Conservation (phyloP, 2,113 vertebrate species). For the Anhinga anhinga region DNA sequence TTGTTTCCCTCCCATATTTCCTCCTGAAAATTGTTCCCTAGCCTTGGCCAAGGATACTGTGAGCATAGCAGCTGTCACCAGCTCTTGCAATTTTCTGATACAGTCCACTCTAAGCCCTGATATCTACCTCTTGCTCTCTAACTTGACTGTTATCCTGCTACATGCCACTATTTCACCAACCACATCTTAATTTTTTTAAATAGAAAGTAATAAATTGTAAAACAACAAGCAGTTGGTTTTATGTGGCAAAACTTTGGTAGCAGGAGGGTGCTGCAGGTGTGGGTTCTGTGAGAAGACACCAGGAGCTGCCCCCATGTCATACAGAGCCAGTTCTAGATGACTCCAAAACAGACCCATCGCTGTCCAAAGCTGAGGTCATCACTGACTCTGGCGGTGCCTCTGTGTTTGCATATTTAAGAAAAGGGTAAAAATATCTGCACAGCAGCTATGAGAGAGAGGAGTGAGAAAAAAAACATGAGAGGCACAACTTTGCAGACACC, state of each 20-base stretch:
- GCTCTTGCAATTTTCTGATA: not conserved
- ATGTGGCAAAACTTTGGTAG: not conserved
- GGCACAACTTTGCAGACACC: not conserved
- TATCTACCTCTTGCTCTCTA: not conserved
- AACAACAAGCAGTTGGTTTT: not conserved
- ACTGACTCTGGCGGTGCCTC: not conserved
- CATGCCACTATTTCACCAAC: not conserved
- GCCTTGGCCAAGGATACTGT: not conserved
- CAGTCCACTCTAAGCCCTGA: not conserved
- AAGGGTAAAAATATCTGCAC: not conserved
- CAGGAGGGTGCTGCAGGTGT: not conserved
- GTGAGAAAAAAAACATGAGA: not conserved
- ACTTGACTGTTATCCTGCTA: not conserved
- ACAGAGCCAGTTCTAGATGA: not conserved
- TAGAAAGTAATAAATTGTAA: not conserved
- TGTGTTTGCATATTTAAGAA: not conserved
- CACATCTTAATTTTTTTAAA: not conserved
- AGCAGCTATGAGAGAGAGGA: not conserved
- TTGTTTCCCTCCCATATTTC: not conserved
- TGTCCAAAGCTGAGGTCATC: not conserved
- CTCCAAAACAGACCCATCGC: not conserved
- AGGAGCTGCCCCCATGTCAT: not conserved
- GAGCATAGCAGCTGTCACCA: not conserved
- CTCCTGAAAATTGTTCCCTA: not conserved
- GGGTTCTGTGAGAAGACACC: not conserved